A percentile compares a stretch with the other conserved stretches of the same genome.
Evolutionary conservation across 2,113 vertebrate species (phyloP).

Genomic region (Stegostoma tigrinum): DNA sequence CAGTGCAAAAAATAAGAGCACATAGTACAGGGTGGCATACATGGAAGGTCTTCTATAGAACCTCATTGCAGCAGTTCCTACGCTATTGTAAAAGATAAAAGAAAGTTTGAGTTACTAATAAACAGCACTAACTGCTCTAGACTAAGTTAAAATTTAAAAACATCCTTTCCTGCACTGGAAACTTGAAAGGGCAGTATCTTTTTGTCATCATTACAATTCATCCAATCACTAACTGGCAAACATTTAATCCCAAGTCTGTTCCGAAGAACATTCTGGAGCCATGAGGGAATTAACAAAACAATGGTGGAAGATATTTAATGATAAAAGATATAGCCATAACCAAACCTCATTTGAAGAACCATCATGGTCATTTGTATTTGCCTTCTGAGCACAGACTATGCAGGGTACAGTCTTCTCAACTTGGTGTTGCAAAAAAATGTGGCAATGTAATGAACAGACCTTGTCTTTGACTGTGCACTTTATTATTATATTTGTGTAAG

Average conservation of each 20-base stretch:
- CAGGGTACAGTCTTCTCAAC: no score
- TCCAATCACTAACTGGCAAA: not conserved
- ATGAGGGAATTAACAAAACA: not conserved
- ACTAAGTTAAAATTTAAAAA: not conserved
- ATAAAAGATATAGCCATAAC: not conserved
- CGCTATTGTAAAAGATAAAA: not conserved
- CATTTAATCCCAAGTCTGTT: not conserved
- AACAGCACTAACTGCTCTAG: not conserved
- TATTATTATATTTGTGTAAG: no score
- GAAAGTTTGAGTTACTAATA: not conserved
- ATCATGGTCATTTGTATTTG: not conserved
- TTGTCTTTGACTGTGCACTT: no score
- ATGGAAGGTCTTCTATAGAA: no score
- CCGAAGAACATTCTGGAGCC: not conserved
- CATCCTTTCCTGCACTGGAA: not conserved
- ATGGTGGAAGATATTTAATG: not conserved
- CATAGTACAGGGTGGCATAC: no score
- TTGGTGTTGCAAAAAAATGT: no score
- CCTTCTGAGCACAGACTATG: no score
- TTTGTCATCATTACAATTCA: no score
- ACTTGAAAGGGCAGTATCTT: not conserved
- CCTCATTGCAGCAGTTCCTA: not conserved
- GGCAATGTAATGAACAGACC: no score
- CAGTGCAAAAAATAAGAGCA: no score
- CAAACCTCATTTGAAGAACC: not conserved